Base-by-base conservation (phyloP, 1,140 invertebrate species). In the Dendroctonus ponderosae region DNA sequence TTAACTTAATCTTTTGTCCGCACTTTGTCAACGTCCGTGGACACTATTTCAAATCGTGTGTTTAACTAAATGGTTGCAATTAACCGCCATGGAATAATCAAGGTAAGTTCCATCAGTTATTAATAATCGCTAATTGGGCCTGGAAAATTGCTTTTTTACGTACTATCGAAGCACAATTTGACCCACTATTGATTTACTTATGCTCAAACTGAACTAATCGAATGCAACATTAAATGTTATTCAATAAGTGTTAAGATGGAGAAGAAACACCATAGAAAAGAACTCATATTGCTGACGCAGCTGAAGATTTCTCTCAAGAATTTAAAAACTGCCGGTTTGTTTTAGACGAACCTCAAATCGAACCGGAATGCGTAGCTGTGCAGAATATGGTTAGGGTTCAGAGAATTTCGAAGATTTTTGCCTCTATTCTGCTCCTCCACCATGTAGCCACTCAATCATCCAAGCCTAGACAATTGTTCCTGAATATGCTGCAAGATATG, bases 1-100 rank as follows among this genome's bases (percentile, higher is more conserved):
- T 6, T 86, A 89, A 73, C 85, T 86, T 2, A 82, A 83, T 66
- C 69, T 79, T 0, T 62, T 67, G 3, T 71, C 84, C 46, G 9
- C 81, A 0, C 67, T 7, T 0, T 72, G 26, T 83, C 15, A 82
- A 81, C 15, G 50, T 51, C 3, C 50, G 5, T 11, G 11, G 7
- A 51, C 8, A 12, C 15, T 51, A 15, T 12, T 12, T 26, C 11
- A 15, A 8, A 26, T 26, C 26, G 26, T 26, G 26, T 26, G 26
- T 26, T 26, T 3, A 26, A 5, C 14, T 56, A 56, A 56, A 40
- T 39, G 53, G n/a, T 56, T 5, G n/a, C 11, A 12, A 51, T 12
- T 54, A 6, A 9, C 8, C 6, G 41, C 37, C 38, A 39, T 56
- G 53, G 15, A 40, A 56, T 39, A 56, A 11, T n/a, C 26, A 56